Evolutionary conservation across 92 coral and sea anemone species (phyloP).

Genomic region (Blastomussa wellsi): DNA sequence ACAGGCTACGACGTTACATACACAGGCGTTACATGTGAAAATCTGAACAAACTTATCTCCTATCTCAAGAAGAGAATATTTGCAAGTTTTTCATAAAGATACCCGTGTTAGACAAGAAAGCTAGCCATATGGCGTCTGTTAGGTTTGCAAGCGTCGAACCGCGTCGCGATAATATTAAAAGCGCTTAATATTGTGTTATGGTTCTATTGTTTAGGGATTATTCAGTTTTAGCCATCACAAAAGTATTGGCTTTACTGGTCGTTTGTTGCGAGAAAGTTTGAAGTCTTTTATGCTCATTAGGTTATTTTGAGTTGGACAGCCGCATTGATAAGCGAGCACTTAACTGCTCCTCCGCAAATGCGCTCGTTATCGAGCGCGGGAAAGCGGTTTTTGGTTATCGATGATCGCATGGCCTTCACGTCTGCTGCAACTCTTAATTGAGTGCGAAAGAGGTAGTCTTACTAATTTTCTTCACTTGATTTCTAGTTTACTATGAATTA

Average conservation of each 20-base stretch:
- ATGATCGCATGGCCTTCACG: neutral
- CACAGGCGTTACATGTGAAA: neutral
- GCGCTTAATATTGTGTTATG: neutral
- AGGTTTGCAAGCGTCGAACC: neutral
- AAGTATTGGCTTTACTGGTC: neutral
- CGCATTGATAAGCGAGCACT: neutral
- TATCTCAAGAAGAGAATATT: neutral
- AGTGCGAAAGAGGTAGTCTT: neutral
- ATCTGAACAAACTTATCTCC: neutral
- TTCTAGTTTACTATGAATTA: neutral
- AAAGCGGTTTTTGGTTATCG: constrained; percentile 6
- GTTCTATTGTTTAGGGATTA: constrained; percentile 2
- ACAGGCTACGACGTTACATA: too few relatives aligned
- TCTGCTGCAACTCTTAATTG: neutral
- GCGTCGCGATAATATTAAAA: neutral
- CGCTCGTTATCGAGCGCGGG: neutral
- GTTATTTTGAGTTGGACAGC: neutral
- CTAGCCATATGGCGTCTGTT: neutral
- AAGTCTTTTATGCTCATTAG: neutral
- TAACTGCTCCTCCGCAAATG: neutral
- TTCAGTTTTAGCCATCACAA: neutral
- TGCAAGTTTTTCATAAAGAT: neutral
- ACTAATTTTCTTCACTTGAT: neutral
- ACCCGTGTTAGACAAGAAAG: neutral
- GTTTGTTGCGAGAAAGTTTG: constrained; percentile 7